Conservation (phyloP, 2,797 vertebrate species). For the Chaunax sp. region DNA sequence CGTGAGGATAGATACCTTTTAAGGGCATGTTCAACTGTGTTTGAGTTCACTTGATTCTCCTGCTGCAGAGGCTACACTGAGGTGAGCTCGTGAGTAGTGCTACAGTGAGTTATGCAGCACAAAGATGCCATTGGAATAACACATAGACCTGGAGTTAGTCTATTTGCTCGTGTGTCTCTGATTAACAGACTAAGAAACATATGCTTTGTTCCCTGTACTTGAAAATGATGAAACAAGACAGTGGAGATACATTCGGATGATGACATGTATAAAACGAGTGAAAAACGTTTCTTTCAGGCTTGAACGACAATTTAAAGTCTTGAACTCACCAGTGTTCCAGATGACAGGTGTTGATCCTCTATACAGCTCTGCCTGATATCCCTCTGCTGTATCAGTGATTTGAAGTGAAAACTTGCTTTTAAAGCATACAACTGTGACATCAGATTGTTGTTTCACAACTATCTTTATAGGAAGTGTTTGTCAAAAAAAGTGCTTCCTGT, state of each 20-base stretch:
- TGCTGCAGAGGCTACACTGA: slow-evolving; percentile 53
- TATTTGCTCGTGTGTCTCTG: slow-evolving; percentile 7
- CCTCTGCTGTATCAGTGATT: not conserved
- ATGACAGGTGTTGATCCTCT: not conserved
- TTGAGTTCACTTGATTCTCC: slow-evolving; percentile 68
- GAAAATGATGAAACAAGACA: not conserved
- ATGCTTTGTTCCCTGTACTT: not conserved
- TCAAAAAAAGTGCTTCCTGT: slow-evolving; percentile 49
- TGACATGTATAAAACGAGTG: not conserved
- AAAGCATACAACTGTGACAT: slow-evolving; percentile 5
- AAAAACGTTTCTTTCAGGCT: not conserved
- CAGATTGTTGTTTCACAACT: slow-evolving; percentile 51
- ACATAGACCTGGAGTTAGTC: slow-evolving; percentile 8
- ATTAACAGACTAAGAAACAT: not conserved
- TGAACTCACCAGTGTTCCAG: slow-evolving; percentile 38
- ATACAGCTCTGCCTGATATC: not conserved
- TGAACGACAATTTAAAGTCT: slow-evolving; percentile 12
- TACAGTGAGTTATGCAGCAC: slow-evolving; percentile 34
- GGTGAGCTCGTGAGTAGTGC: slow-evolving; percentile 40
- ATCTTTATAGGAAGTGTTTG: slow-evolving; percentile 32
- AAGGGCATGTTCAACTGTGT: slow-evolving; percentile 79
- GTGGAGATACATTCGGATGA: not conserved
- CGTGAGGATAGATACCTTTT: slow-evolving; percentile 78
- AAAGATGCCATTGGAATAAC: slow-evolving; percentile 15
- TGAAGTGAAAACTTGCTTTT: slow-evolving; percentile 17